Conservation (phyloP, 1,140 invertebrate species). For the Drosophila micromelanica region DNA sequence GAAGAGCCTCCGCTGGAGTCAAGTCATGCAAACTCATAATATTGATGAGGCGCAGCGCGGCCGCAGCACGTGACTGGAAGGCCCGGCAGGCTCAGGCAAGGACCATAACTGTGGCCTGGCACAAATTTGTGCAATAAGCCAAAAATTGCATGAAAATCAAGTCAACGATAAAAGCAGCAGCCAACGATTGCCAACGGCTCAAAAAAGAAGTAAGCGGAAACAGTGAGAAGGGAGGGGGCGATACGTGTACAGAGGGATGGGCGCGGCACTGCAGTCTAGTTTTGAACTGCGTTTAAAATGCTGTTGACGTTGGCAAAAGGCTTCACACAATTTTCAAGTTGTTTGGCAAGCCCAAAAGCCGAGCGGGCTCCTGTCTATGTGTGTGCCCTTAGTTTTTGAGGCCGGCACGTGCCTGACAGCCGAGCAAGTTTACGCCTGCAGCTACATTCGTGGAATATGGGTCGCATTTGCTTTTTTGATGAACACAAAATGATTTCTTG, state of each 20-base stretch:
- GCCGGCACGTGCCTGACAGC: slow-evolving; percentile 59
- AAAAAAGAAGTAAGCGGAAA: too few species aligned
- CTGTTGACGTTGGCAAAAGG: slow-evolving; percentile 51
- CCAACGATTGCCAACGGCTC: slow-evolving; percentile 9
- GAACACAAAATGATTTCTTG: slow-evolving; percentile 52
- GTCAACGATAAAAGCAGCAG: slow-evolving; percentile 33
- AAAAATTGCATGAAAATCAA: slow-evolving; percentile 78
- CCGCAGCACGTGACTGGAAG: slow-evolving; percentile 37
- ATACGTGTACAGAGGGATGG: neutral
- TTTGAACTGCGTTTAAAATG: slow-evolving; percentile 34
- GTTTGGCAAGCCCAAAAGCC: slow-evolving; percentile 40
- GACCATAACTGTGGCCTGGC: slow-evolving; percentile 6
- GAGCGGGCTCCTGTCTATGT: slow-evolving; percentile 15
- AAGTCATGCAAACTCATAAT: slow-evolving; percentile 62
- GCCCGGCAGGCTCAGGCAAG: neutral
- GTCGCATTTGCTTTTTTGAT: slow-evolving; percentile 56
- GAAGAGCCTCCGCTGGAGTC: neutral
- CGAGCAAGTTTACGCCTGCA: slow-evolving; percentile 30
- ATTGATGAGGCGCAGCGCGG: slow-evolving; percentile 51
- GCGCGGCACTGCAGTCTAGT: slow-evolving; percentile 23
- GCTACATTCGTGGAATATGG: slow-evolving; percentile 56
- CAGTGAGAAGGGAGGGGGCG: too few species aligned
- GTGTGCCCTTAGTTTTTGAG: slow-evolving; percentile 22
- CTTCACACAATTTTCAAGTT: slow-evolving; percentile 47
- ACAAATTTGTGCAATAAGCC: slow-evolving; percentile 74